These are phyloP conservation scores for Aptenodytes forsteri DNA, from an alignment of 2,113 vertebrate genomes.

Conservation along the genomic window DNA sequence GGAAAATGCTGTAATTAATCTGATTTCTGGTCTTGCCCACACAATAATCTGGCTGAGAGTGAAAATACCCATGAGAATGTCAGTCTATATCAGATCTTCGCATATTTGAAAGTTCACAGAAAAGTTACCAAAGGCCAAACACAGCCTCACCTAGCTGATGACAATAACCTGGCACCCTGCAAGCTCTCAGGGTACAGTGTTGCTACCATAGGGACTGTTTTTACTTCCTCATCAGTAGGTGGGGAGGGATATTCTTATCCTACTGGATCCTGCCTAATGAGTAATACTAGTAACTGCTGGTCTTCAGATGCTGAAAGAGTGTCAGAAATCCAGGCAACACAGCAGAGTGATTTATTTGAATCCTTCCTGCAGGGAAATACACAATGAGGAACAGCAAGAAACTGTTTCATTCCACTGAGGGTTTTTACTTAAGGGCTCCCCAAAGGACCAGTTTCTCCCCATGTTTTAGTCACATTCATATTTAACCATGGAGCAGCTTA, in stretches of 20 bases:
- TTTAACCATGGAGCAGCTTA: not conserved
- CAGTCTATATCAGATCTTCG: not conserved
- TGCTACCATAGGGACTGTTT: not conserved
- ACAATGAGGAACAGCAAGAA: not conserved
- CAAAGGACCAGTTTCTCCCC: not conserved
- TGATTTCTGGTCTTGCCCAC: not conserved
- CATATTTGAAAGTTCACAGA: not conserved
- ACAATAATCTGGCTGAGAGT: not conserved
- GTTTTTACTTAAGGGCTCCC: not conserved
- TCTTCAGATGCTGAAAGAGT: not conserved
- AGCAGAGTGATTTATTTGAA: not conserved
- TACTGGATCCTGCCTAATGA: not conserved
- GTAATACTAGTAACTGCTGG: not conserved
- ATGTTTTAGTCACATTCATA: not conserved
- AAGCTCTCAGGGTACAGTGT: accelerated
- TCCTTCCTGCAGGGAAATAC: not conserved
- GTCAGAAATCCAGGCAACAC: not conserved
- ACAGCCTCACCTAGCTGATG: not conserved
- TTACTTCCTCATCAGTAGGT: not conserved
- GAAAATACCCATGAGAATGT: not conserved
- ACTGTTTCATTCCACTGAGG: not conserved
- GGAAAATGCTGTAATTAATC: not conserved
- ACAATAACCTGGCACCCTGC: not conserved
- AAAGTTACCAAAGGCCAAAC: not conserved
- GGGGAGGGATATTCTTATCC: not conserved